Percentiles rank a stretch among this genome's conserved stretches.
Evolutionary conservation across 2,888 invertebrate genomes (phyloP).

Genomic region (Scrobipalpa costella): DNA sequence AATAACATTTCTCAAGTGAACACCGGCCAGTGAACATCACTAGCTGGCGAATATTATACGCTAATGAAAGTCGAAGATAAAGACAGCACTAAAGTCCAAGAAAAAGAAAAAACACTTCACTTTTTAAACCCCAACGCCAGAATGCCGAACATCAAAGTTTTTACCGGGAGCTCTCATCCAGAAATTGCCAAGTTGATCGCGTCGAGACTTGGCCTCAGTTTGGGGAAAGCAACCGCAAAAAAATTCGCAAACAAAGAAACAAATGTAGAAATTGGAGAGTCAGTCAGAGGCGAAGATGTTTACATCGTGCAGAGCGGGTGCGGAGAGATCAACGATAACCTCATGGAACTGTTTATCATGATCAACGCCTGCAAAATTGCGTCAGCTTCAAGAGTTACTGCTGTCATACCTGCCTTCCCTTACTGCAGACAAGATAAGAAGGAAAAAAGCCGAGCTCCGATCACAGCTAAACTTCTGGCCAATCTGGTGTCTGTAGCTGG

Average conservation of each 20-base stretch:
- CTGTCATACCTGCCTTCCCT: conserved; percentile 95
- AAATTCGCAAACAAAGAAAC: conserved; percentile 99
- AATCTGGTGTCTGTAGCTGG: conserved; percentile 95
- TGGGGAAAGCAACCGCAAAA: conserved; percentile 98
- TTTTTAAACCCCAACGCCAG: conserved; percentile 61
- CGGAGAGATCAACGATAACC: conserved; percentile 94
- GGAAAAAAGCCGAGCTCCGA: conserved; percentile 94
- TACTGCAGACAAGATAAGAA: conserved; percentile 96
- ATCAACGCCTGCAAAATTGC: conserved; percentile 97
- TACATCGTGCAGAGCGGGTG: conserved; percentile 96
- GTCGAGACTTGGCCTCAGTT: conserved; percentile 94
- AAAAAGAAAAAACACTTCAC: conserved; percentile 44
- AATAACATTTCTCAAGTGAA: conserved; percentile 51
- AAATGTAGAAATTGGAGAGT: conserved; percentile 95
- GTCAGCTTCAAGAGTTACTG: conserved; percentile 93
- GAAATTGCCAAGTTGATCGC: conserved; percentile 98
- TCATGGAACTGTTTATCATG: conserved; percentile 96
- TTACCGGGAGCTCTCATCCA: conserved; percentile 98
- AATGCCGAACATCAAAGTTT: conserved; percentile 99
- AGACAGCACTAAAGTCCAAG: not conserved
- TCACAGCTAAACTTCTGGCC: conserved; percentile 93
- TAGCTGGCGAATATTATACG: conserved; percentile 33
- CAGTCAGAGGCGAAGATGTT: conserved; percentile 95
- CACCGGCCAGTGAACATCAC: conserved; percentile 49
- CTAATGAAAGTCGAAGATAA: conserved; percentile 54